phyloP scores from a whole-genome alignment of 2,113 vertebrate genomes.

The Pholis gunnellus region DNA sequence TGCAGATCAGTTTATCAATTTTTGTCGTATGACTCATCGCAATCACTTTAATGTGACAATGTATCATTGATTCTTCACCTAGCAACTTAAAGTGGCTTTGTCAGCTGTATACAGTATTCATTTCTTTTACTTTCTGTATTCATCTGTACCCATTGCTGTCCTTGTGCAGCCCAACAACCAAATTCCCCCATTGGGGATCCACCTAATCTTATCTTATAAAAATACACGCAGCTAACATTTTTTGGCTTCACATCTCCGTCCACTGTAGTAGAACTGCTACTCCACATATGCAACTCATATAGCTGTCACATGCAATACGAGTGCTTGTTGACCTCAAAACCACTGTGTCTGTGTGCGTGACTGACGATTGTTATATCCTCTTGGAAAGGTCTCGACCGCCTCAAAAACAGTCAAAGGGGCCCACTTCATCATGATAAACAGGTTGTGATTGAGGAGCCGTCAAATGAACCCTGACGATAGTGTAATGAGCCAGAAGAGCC shows the following conservation, averaged over 20 bases:
- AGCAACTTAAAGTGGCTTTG: background rate
- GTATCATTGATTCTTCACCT: background rate
- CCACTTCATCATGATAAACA: conserved; percentile 21
- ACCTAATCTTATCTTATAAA: background rate
- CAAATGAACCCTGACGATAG: background rate
- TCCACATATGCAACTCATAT: conserved; percentile 39
- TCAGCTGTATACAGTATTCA: too few relatives aligned
- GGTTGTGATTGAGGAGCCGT: conserved; percentile 36
- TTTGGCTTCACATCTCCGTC: background rate
- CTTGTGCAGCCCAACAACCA: background rate
- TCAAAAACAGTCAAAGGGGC: conserved; percentile 12
- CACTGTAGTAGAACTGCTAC: background rate
- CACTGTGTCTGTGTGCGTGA: conserved; percentile 14
- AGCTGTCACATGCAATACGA: conserved; percentile 38
- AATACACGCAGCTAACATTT: background rate
- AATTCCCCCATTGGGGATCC: background rate
- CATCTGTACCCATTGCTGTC: background rate
- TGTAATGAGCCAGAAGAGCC: background rate
- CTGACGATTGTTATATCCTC: background rate
- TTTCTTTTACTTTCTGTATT: too few relatives aligned
- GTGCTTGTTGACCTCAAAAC: conserved; percentile 24
- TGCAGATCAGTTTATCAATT: too few relatives aligned
- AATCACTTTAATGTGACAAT: background rate
- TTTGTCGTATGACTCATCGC: too few relatives aligned
- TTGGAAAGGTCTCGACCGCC: background rate